A percentile compares a stretch with the other conserved stretches of the same genome.
phyloP scores from a whole-genome alignment of 2,113 vertebrate species.

The Talpa occidentalis region DNA sequence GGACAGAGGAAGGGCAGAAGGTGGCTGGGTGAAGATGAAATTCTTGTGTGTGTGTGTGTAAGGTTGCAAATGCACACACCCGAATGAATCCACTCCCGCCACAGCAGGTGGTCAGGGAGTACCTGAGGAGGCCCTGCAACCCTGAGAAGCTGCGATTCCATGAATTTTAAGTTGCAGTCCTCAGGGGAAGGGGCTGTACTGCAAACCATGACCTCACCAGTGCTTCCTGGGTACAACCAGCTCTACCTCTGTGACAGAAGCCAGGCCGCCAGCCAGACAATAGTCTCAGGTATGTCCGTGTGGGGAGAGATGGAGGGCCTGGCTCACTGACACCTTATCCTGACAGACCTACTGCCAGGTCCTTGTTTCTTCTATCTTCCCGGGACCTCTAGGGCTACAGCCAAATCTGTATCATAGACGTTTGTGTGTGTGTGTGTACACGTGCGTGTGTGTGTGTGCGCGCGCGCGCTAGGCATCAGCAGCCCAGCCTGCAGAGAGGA shows the following conservation, averaged over 20 bases:
- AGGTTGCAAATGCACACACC: background rate
- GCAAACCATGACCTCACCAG: background rate
- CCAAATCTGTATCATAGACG: background rate
- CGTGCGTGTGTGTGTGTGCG: background rate
- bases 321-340: background rate
- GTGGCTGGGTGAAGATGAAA: conserved; percentile 48
- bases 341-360: background rate
- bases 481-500: background rate
- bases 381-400: background rate
- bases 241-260: background rate
- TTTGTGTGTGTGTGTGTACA: background rate
- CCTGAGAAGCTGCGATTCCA: conserved; percentile 5
- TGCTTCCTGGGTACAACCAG: background rate
- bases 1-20: conserved; percentile 15
- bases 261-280: background rate
- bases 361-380: background rate
- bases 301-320: background rate
- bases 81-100: conserved; percentile 44
- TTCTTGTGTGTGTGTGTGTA: background rate
- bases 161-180: conserved; percentile 69
- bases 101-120: conserved; percentile 17
- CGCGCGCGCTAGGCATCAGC: background rate
- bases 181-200: background rate
- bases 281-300: too few species aligned
- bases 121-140: conserved; percentile 16